A percentile compares a stretch with the other conserved stretches of the same genome.
phyloP scores from a whole-genome alignment of 2,797 vertebrate species.

The Sebastes taczanowskii region DNA sequence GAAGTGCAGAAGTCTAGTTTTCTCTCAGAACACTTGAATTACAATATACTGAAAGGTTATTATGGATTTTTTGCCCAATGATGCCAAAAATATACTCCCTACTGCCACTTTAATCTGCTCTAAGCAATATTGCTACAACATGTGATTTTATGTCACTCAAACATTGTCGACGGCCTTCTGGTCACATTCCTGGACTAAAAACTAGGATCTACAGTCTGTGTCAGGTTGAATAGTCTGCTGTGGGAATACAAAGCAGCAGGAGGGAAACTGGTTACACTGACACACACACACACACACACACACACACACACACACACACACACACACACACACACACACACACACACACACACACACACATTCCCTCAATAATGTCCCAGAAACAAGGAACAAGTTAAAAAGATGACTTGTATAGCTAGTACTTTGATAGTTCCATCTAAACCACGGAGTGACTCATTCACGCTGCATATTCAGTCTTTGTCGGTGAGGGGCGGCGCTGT shows the following conservation, averaged over 20 bases:
- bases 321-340: background rate
- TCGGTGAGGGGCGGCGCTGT: conserved; percentile 14
- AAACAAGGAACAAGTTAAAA: conserved; percentile 42
- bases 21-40: too few relatives aligned
- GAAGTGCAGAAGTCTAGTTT: too few relatives aligned
- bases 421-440: conserved; percentile 27
- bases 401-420: background rate
- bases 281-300: conserved; percentile 4
- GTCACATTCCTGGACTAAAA: conserved; percentile 3
- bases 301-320: conserved; percentile 25
- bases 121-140: too few relatives aligned
- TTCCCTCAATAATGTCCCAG: conserved; percentile 16
- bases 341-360: background rate
- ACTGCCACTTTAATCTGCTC: too few relatives aligned
- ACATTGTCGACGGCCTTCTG: background rate
- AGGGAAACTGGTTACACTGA: conserved; percentile 58
- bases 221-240: background rate
- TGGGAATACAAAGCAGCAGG: background rate
- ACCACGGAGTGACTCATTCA: conserved; percentile 39
- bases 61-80: too few relatives aligned
- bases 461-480: conserved; percentile 12
- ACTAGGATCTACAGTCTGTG: background rate
- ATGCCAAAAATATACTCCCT: too few relatives aligned
- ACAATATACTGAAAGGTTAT: too few relatives aligned
- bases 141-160: background rate